Base-by-base conservation (phyloP, 2,888 invertebrate species). In the Coecobrya sp. region DNA sequence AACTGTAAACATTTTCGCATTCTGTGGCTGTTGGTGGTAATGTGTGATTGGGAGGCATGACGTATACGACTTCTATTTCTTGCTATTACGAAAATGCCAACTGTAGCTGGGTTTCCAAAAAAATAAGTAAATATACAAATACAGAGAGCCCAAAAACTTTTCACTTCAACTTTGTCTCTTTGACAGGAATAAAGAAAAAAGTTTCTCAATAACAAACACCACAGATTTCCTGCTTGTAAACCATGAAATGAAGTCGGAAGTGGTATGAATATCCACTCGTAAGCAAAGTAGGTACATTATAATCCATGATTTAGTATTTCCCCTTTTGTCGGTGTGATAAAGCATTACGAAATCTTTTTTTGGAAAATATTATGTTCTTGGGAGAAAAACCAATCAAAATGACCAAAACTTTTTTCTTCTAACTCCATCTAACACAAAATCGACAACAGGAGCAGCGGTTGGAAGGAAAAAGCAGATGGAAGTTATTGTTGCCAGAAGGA, bases 121-220 rank as follows among this genome's bases (percentile, higher is more conserved):
- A 62, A 49, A 62, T 62, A 59, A n/a, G 10, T 42, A 42, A 42
- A 73, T n/a, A 25, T n/a, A 45, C 25, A 70, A 86, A 16, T 86
- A n/a, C n/a, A n/a, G n/a, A n/a, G n/a, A n/a, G 86, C 59, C 55
- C 16, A 70, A 76, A 86, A 86, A 68, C 49, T 73, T 86, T 86
- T 49, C 86, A 55, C 19, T 85, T 55, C 73, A 73, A 86, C 86
- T 86, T 73, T 22, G 70, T 70, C 68, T 86, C 49, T 76, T 49
- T 25, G 70, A 36, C 70, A 2, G 42, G 49, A 68, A 73, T 42
- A 73, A n/a, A 82, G 52, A 45, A 85, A 45, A 85, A 86, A 86
- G 86, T 86, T 86, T 86, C 70, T 49, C 70, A 85, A 85, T 85
- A 85, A 65, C 16, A 45, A 45, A 76, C n/a, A 5, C 22, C 70